Conservation (phyloP, 2,888 invertebrate species). For the Brenthis hecate region DNA sequence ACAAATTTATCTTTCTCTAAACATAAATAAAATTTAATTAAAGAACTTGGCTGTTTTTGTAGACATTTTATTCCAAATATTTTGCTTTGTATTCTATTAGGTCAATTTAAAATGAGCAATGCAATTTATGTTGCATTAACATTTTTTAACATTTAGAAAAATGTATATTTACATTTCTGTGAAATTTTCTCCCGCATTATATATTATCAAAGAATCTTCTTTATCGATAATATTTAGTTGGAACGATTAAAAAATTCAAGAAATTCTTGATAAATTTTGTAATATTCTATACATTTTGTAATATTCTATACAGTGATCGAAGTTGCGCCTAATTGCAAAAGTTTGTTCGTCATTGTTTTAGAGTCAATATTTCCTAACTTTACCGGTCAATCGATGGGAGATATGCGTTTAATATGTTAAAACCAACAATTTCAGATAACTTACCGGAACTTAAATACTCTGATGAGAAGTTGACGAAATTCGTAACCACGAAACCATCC, state of each 20-base stretch:
- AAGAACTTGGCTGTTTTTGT: too few relatives aligned
- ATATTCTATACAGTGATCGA: constrained; percentile 35
- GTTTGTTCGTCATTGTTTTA: constrained; percentile 33
- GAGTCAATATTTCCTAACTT: constrained; percentile 24
- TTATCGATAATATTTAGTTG: background rate
- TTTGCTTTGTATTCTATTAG: too few relatives aligned
- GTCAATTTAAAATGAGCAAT: too few relatives aligned
- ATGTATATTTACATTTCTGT: too few relatives aligned
- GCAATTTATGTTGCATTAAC: too few relatives aligned
- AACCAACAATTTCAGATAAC: background rate
- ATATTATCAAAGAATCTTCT: constrained; percentile 7
- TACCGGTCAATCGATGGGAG: background rate
- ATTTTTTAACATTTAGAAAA: too few relatives aligned
- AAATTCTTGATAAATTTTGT: constrained; percentile 26
- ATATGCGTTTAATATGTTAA: too few relatives aligned
- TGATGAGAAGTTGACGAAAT: background rate
- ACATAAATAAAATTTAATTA: too few relatives aligned
- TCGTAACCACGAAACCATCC: constrained; percentile 12
- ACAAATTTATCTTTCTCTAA: too few relatives aligned
- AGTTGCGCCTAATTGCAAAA: constrained; percentile 39
- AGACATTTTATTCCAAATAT: too few relatives aligned
- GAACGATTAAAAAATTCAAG: constrained; percentile 26
- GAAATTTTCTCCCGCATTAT: too few relatives aligned
- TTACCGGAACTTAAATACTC: background rate
- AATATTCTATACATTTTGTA: constrained; percentile 26